Conservation (phyloP, 2,888 invertebrate species). For the Conops quadrifasciatus region DNA sequence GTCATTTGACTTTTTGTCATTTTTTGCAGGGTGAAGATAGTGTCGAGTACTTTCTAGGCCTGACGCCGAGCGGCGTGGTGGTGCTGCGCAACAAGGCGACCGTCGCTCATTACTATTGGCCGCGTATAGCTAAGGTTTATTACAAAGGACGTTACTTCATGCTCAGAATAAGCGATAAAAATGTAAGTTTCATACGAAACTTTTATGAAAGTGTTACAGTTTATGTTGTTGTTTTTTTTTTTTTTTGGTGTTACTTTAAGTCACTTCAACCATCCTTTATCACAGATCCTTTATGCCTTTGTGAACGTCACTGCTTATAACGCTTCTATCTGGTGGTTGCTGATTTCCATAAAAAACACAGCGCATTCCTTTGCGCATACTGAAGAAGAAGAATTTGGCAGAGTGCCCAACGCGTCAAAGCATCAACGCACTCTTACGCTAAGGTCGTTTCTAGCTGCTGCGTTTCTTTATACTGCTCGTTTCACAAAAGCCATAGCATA, state of each 20-base stretch:
- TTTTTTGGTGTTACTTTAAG: slow-evolving; percentile 21
- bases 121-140: slow-evolving; percentile 94
- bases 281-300: slow-evolving; percentile 23
- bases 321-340: too few relatives aligned
- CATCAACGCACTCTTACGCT: neutral
- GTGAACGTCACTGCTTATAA: neutral
- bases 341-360: too few relatives aligned
- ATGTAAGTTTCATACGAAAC: slow-evolving; percentile 71
- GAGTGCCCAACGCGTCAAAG: neutral
- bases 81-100: slow-evolving; percentile 94
- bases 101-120: slow-evolving; percentile 98
- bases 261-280: slow-evolving; percentile 22
- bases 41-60: slow-evolving; percentile 93
- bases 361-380: too few relatives aligned
- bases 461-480: slow-evolving; percentile 8
- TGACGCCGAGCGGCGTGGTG: slow-evolving; percentile 95
- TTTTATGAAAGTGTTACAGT: too few relatives aligned
- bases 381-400: too few relatives aligned
- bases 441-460: slow-evolving; percentile 12
- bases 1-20: neutral
- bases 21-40: slow-evolving; percentile 91
- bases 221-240: slow-evolving; percentile 18
- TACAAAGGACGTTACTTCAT: slow-evolving; percentile 97
- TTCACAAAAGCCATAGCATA: neutral
- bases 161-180: slow-evolving; percentile 94